Evolutionary conservation across 2,888 invertebrate species (phyloP), one percentile per base, ranked within the genome.

Genomic region (Branchellion lobata): DNA sequence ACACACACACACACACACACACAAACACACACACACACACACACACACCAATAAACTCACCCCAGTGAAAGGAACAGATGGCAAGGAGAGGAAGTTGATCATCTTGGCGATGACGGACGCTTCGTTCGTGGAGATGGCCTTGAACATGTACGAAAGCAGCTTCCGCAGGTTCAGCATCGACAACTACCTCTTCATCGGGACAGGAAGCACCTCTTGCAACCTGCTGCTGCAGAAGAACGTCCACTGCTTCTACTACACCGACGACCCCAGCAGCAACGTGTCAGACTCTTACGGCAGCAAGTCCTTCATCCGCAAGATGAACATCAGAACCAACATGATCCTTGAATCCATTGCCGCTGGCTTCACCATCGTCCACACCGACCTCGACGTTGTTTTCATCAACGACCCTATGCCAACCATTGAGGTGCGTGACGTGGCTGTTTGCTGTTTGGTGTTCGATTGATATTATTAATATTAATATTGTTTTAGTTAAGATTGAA

Each of bases 311-410:
- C 40, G 80, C 1, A 82, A 81, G 74, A 82, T 82, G 61, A 82
- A 82, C 76, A 78, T 82, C 21, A 81, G 83, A 61, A 83, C 83
- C 21, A 69, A 71, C 11, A 79, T 82, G 72, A 75, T 82, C 24
- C 79, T 82, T 14, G 80, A 79, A 36, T 76, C 81, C 1, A 53
- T 83, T 57, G 75, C 36, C 24, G 68, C 74, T 8, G 74, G 74
- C 8, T 81, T 65, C 68, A 81, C 79, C 40, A 81, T 82, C 21
- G 71, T 83, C 0, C 79, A 83, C 27, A 72, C 73, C 0, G 83
- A 83, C 72, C 78, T 83, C 21, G 83, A 83, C 61, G 80, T 83
- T n/a, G 75, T 80, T 5, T 81, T 82, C 29, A 74, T 83, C 47
- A 77, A 80, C 31, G 80, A 83, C 47, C 83, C 83, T n/a, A 78